These are phyloP conservation scores for Meloidogyne chitwoodi DNA, from an alignment of 1,140 invertebrate genomes.

Conservation along the genomic window DNA sequence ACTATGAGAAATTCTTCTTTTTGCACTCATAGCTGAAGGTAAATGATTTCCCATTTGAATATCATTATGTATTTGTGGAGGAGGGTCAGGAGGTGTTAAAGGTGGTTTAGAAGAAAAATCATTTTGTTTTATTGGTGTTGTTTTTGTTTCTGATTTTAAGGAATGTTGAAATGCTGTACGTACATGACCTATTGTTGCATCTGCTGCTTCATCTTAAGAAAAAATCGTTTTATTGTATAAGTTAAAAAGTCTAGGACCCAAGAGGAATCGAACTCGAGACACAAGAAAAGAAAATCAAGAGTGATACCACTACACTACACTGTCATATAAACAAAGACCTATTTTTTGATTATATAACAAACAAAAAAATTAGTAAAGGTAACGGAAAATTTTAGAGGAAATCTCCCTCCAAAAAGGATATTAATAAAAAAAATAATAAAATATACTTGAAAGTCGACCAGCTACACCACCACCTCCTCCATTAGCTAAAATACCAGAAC, in stretches of 20 bases:
- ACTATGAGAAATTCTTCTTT: constrained; percentile 20
- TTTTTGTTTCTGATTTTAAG: constrained; percentile 4
- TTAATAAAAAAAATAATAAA: neutral
- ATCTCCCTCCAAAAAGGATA: too few relatives aligned
- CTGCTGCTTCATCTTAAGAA: constrained; percentile 21
- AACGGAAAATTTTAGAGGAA: too few relatives aligned
- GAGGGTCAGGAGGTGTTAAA: constrained; percentile 30
- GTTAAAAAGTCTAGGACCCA: too few relatives aligned
- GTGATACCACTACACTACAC: too few relatives aligned
- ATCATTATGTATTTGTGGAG: neutral
- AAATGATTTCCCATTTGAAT: constrained; percentile 25
- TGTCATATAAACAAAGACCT: too few relatives aligned
- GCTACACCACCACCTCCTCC: constrained; percentile 33
- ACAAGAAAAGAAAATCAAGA: neutral
- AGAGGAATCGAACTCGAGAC: neutral
- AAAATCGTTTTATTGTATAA: neutral
- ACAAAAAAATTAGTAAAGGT: too few relatives aligned
- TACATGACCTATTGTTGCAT: constrained; percentile 35
- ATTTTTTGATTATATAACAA: too few relatives aligned
- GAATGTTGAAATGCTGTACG: constrained; percentile 33
- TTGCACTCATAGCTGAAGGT: neutral
- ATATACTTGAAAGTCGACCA: constrained; percentile 8
- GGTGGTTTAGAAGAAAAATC: constrained; percentile 12
- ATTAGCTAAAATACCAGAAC: constrained; percentile 45
- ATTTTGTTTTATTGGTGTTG: neutral